Base-by-base conservation (phyloP, 2,888 invertebrate genomes). In the Plemyria rubiginata region DNA sequence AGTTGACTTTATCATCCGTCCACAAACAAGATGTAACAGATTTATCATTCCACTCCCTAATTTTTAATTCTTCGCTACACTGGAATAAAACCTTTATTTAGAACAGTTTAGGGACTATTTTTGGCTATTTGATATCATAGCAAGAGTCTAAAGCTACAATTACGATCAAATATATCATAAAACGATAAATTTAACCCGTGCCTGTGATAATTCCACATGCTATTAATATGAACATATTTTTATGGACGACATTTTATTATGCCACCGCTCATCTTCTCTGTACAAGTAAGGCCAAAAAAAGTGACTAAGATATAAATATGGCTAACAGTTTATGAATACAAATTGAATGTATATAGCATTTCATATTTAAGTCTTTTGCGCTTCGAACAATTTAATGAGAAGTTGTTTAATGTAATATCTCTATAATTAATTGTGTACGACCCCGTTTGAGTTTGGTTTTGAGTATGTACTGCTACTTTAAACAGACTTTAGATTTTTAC, bases 181-280 rank as follows among this genome's bases (percentile, higher is more conserved):
- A 65, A 65, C 65, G 65, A 76, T 74, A 74, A 74, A 76, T 78
- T 72, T 66, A 74, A 73, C 78, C 70, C 79, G 78, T 76, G 78
- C 74, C 71, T 74, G 75, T 75, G 78, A 80, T 82, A 83, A 77
- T 79, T 80, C 72, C 65, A 73, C 50, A 40, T 59, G 71, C 72
- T 83, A 85, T 84, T 81, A 83, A 84, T 85, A 85, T 74, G 74
- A 72, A 67, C 70, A 75, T 79, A 77, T 82, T 81, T 85, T 82
- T 80, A 78, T 77, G 75, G 71, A 78, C 80, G 78, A 80, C 71
- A 75, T 81, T 85, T 85, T 84, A 85, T 80, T 77, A 70, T 72
- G 55, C 70, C 73, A 81, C 86, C 73, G 50, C 71, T 83, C 84
- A 82, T 77, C 70, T 59, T 62, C 48, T 62, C 61, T 36, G 65